A percentile compares a stretch with the other conserved stretches of the same genome.
phyloP scores from a whole-genome alignment of 2,113 vertebrate genomes.

The Thunnus maccoyii region DNA sequence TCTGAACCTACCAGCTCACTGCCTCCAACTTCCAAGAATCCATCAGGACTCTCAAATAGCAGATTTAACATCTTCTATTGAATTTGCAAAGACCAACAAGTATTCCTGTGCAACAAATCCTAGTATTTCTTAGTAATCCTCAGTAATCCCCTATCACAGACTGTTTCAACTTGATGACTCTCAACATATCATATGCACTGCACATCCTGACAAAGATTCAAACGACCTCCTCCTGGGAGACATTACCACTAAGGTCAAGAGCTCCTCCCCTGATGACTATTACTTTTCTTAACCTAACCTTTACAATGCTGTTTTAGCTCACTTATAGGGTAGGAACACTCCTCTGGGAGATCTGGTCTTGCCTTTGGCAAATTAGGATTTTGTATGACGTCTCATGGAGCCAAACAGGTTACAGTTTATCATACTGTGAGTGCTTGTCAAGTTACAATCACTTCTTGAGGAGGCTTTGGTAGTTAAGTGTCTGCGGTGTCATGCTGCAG shows the following conservation, averaged over 20 bases:
- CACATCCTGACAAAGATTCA: conserved; percentile 11
- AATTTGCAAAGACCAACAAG: conserved; percentile 4
- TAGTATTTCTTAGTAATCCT: conserved; percentile 27
- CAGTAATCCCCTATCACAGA: conserved; percentile 26
- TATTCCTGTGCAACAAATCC: conserved; percentile 15
- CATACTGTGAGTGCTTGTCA: background rate
- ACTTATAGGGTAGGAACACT: background rate
- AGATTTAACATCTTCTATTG: background rate
- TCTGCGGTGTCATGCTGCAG: too few species aligned
- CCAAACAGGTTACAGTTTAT: background rate
- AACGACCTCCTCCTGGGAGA: conserved; percentile 33
- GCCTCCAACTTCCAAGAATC: conserved; percentile 4
- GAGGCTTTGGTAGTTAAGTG: too few species aligned
- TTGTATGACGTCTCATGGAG: background rate
- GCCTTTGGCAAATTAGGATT: conserved; percentile 3
- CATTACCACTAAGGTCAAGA: conserved; percentile 27
- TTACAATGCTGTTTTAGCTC: conserved; percentile 6
- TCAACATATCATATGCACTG: background rate
- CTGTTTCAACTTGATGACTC: background rate
- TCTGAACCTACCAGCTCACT: conserved; percentile 11
- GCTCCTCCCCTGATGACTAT: conserved; percentile 37
- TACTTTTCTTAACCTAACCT: conserved; percentile 33
- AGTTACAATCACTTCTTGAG: too few species aligned
- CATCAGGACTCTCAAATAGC: background rate
- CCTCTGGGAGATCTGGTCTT: conserved; percentile 9